A percentile compares a stretch with the other conserved stretches of the same genome.
Evolutionary conservation across 2,888 invertebrate genomes (phyloP).

Genomic region (Deilephila porcellus): DNA sequence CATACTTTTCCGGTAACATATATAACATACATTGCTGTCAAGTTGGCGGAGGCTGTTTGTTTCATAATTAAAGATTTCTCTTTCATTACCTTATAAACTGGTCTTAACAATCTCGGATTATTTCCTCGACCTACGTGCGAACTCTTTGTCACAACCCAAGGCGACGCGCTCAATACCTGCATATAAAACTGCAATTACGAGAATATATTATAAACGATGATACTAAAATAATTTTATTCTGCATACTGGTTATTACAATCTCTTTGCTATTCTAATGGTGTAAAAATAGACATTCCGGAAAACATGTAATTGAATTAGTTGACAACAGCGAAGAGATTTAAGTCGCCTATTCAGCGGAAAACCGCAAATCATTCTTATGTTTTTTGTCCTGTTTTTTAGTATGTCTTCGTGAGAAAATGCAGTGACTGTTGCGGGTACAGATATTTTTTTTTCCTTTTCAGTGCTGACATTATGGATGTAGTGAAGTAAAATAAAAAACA

Average conservation of each 20-base stretch:
- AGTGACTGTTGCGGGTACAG: constrained; percentile 41
- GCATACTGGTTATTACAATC: neutral
- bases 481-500: neutral
- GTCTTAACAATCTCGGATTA: constrained; percentile 16
- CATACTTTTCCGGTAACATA: no score
- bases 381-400: constrained; percentile 42
- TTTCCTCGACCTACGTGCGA: constrained; percentile 24
- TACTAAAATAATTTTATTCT: constrained; percentile 9
- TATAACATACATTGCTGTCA: no score
- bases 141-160: constrained; percentile 21
- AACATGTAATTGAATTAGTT: constrained; percentile 52
- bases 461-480: neutral
- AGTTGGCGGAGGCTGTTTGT: neutral
- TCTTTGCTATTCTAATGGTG: neutral
- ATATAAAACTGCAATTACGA: constrained; percentile 20
- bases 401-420: constrained; percentile 58
- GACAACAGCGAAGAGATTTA: constrained; percentile 43
- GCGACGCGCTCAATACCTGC: constrained; percentile 10
- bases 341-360: constrained; percentile 41
- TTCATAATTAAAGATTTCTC: constrained; percentile 3
- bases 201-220: constrained; percentile 26
- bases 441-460: constrained; percentile 24
- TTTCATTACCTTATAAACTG: constrained; percentile 15
- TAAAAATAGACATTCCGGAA: constrained; percentile 26
- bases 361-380: constrained; percentile 51